Base-by-base conservation (phyloP, 37 sponge, comb jelly and placozoan genomes). In the Corticium candelabrum region DNA sequence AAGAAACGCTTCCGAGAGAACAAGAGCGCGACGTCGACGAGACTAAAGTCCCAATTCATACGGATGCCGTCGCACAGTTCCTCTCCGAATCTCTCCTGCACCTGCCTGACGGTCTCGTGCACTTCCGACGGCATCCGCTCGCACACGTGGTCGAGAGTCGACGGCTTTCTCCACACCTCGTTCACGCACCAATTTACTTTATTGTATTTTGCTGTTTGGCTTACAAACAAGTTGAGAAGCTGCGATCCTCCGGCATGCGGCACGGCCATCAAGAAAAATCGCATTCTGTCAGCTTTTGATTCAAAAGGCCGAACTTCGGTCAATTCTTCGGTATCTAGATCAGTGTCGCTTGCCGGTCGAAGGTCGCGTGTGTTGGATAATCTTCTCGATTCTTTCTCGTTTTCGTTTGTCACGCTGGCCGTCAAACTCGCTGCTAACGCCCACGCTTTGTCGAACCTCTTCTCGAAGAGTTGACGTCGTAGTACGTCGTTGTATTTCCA, bases 81-180 rank as follows among this genome's bases (percentile, higher is more conserved):
- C 15, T 21, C 62, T 11, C 62, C 62, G 62, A 50, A 50, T 27
- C 15, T 21, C 15, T 27, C 21, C 62, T 11, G 15, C 15, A 50
- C 62, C 62, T 50, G 62, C 11, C 21, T 21, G 62, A 21, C 62
- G 62, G 62, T 21, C 15, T 27, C 62, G 62, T 11, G 15, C 15
- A 50, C 62, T 11, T 21, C 21, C 21, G 11, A 11, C 15, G 62
- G 21, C 62, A 21, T 50, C 21, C 62, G 62, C 62, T 50, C 62
- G 62, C 62, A 50, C 62, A 50, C 62, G 62, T 50, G 62, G 21
- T 50, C 62, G 62, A 50, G 62, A 21, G 62, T 11, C 62, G 62
- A 27, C 15, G 62, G 62, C 11, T 21, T 11, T 50, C 62, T 11
- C 62, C 62, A 50, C 62, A 21, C 15, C 62, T 50, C 62, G 62